phyloP scores from a whole-genome alignment of 1,140 invertebrate species.

The Drosophila kurseongensis region DNA sequence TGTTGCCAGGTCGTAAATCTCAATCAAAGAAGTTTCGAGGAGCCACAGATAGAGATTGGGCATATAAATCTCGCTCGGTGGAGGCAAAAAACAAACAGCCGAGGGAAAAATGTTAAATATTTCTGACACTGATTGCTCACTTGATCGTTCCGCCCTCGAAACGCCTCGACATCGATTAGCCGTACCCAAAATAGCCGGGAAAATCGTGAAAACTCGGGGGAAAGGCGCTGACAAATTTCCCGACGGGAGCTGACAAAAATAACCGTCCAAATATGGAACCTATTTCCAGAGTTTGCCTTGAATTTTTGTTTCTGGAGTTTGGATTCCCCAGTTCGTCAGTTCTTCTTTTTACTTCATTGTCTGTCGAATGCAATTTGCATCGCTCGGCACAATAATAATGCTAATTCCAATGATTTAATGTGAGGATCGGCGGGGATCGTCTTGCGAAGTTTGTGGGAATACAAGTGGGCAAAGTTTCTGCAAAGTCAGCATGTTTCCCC shows the following conservation, averaged over 20 bases:
- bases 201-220: not conserved
- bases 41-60: conserved; percentile 31
- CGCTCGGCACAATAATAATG: conserved; percentile 23
- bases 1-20: conserved; percentile 61
- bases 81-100: conserved; percentile 24
- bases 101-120: conserved; percentile 57
- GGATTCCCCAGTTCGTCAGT: conserved; percentile 3
- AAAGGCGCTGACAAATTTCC: conserved; percentile 35
- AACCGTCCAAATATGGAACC: conserved; percentile 31
- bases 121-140: conserved; percentile 64
- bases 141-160: conserved; percentile 20
- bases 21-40: conserved; percentile 48
- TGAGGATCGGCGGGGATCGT: conserved; percentile 23
- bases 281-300: conserved; percentile 7
- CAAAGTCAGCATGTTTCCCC: conserved; percentile 9
- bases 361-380: conserved; percentile 39
- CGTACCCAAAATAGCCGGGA: conserved; percentile 20
- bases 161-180: not conserved
- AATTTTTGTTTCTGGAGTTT: conserved; percentile 5
- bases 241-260: conserved; percentile 36
- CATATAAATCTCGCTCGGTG: conserved; percentile 59
- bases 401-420: conserved; percentile 7
- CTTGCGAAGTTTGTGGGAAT: conserved; percentile 22
- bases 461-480: conserved; percentile 8
- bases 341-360: conserved; percentile 1